phyloP scores from a whole-genome alignment of 1,140 invertebrate genomes.

The Drosophila ironensis region DNA sequence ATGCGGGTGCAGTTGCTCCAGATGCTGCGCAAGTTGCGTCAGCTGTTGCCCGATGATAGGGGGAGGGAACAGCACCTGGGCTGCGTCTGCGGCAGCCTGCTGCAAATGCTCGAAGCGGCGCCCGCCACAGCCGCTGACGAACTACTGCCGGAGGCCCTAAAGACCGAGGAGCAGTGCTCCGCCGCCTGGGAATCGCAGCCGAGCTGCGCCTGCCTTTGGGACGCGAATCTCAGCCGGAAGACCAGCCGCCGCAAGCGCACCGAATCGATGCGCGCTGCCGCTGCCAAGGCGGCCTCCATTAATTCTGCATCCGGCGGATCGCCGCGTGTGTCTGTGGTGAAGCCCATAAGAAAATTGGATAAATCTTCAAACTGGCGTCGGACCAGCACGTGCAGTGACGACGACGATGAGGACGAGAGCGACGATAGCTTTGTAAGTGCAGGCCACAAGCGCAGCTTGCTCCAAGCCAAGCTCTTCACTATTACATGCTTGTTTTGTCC shows the following conservation, averaged over 20 bases:
- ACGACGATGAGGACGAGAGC: constrained; percentile 24
- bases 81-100: constrained; percentile 60
- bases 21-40: constrained; percentile 43
- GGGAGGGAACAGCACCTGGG: constrained; percentile 53
- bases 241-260: constrained; percentile 75
- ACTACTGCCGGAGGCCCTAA: constrained; percentile 66
- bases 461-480: neutral
- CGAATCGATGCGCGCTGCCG: constrained; percentile 50
- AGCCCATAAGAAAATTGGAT: neutral
- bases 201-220: constrained; percentile 82
- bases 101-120: constrained; percentile 37
- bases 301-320: neutral
- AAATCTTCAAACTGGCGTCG: neutral
- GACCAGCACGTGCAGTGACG: no score
- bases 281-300: neutral
- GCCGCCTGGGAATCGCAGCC: constrained; percentile 83
- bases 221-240: constrained; percentile 75
- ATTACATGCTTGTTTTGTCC: neutral
- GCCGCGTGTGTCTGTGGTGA: neutral
- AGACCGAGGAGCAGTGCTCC: constrained; percentile 83
- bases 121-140: constrained; percentile 12
- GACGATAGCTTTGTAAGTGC: constrained; percentile 53
- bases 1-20: constrained; percentile 46
- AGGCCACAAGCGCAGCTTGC: neutral
- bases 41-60: constrained; percentile 42